Evolutionary conservation across 1,140 invertebrate genomes (phyloP), one percentile per base, ranked within the genome.

Genomic region (Meloidogyne chitwoodi): DNA sequence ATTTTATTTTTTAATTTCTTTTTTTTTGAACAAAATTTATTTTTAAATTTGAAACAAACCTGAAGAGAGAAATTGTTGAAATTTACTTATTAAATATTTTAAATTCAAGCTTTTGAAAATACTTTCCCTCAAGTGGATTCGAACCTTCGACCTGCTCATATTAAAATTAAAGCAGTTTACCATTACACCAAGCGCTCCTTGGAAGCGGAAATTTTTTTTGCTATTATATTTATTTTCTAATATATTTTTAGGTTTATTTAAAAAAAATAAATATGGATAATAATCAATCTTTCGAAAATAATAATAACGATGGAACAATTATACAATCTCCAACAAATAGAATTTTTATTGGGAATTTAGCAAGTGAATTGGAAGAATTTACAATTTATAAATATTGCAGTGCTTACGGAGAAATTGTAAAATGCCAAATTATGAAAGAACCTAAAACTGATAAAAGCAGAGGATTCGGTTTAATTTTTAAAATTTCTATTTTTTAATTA

Each of bases 381-480:
- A 77, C 76, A 19, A 66, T 77, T 62, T 66, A 68, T 44, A 65
- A 75, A 41, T 77, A 77, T 34, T 77, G 75, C 62, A 63, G 64
- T 61, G 69, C 62, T 29, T 77, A 68, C 2, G 76, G 76, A 0
- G 76, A 77, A 22, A 41, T 77, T 26, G 61, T 69, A 10, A 68
- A 77, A 77, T 77, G 76, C 8, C 62, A 77, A 65, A 64, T 77
- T 34, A 77, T 77, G 76, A 77, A 73, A 34, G 76, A 77, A n/a
- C 22, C 62, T 31, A 62, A 77, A 27, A 76, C 56, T 48, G 74
- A 64, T 29, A 16, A 48, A 29, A 77, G 76, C 61, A 61, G 76
- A 44, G 76, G 76, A 29, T 77, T 76, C 61, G 76, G 62, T 56
- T 56, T n/a, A n/a, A 4, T 26, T 67, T 41, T 29, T 66, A 22